Base-by-base conservation (phyloP, 2,888 invertebrate species). In the Masnerella sp. region DNA sequence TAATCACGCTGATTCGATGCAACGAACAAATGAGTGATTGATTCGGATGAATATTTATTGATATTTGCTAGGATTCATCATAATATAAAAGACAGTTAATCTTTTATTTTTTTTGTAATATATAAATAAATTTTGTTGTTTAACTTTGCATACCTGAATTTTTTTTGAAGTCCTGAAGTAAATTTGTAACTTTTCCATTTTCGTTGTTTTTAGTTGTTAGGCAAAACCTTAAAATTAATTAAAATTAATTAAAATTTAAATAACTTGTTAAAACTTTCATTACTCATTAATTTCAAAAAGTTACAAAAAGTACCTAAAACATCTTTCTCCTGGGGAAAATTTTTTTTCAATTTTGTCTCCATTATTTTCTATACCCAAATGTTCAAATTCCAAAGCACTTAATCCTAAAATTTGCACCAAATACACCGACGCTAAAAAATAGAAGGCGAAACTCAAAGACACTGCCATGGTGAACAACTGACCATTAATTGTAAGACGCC, bases 381-480 rank as follows among this genome's bases (percentile, higher is more conserved):
- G 30, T 32, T 28, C 7, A 30, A 15, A 18, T 45, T 14, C 3
- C 12, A 25, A 22, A 1, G 52, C 38, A 52, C 52, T 47, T 17
- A 42, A 28, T 36, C 64, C 58, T 18, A 51, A 25, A 14, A 54
- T 38, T 45, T 59, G 54, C 40, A 72, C 58, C 34, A 65, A 51
- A 65, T 38, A 65, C 28, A 54, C 2, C 1, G 11, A 20, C n/a
- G 49, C n/a, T 9, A 72, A 56, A 28, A 59, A n/a, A n/a, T n/a
- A 61, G 9, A 59, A 3, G n/a, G 7, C 49, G 25, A 64, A 38
- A 30, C 22, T 47, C 47, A 30, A 52, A 43, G 68, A 67, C 22
- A 56, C 45, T 15, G 72, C 69, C 76, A 76, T 76, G 38, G 58
- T 65, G 74, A 72, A 52, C 34, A 68, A 76, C 76, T 74, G 56